Evolutionary conservation across 2,888 invertebrate species (phyloP).

Genomic region (Polylopha cassiicola): DNA sequence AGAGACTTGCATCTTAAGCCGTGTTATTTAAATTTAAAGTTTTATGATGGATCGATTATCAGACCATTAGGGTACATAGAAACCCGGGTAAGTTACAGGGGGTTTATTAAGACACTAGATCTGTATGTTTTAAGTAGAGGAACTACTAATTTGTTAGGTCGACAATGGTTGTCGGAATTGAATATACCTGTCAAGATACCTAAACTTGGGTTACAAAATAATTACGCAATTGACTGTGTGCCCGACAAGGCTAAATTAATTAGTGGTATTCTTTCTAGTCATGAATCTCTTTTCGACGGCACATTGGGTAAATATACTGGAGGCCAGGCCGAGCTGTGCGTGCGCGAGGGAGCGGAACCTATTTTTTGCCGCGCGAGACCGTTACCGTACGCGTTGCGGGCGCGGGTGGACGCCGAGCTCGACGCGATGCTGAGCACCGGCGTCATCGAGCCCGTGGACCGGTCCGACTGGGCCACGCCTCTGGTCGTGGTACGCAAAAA

Average conservation of each 20-base stretch:
- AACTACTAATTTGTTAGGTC: constrained; percentile 19
- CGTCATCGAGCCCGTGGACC: constrained; percentile 13
- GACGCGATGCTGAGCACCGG: constrained; percentile 11
- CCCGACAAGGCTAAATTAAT: background rate
- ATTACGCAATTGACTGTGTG: no score
- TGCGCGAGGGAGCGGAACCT: background rate
- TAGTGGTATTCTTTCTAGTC: constrained; percentile 4
- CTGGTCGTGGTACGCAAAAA: constrained; percentile 5
- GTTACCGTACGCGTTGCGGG: constrained; percentile 6
- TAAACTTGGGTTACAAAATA: background rate
- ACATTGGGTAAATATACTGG: constrained; percentile 3
- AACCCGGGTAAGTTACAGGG: constrained; percentile 10
- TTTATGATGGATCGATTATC: constrained; percentile 18
- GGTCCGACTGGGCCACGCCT: constrained; percentile 14
- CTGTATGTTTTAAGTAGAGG: constrained; percentile 22
- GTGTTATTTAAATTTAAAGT: constrained; percentile 15
- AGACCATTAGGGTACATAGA: constrained; percentile 17
- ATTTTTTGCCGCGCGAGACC: constrained; percentile 9
- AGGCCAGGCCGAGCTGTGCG: background rate
- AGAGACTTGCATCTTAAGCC: constrained; percentile 1
- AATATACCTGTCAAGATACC: constrained; percentile 12
- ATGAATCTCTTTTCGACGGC: constrained; percentile 3
- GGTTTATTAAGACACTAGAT: constrained; percentile 11
- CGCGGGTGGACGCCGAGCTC: constrained; percentile 14
- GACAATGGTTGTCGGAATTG: constrained; percentile 23